Percentiles rank a stretch among this genome's conserved stretches.
These are phyloP conservation scores for Aproaerema taeniolella DNA, from an alignment of 2,888 invertebrate genomes.

Conservation along the genomic window DNA sequence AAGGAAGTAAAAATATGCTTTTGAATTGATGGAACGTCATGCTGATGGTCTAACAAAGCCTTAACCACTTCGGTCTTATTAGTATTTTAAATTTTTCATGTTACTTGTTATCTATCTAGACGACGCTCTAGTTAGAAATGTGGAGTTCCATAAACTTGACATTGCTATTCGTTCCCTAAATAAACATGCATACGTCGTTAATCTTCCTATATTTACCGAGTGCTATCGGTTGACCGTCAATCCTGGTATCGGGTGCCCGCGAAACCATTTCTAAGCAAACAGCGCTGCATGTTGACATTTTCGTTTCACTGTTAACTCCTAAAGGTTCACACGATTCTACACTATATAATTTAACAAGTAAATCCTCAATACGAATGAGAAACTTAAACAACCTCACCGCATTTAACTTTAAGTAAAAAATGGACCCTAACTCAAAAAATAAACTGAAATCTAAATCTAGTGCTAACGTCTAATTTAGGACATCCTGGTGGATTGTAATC, in stretches of 20 bases:
- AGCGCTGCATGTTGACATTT: conserved; percentile 28
- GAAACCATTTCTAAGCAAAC: conserved; percentile 32
- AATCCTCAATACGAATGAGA: conserved; percentile 13
- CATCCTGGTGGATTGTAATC: conserved; percentile 59
- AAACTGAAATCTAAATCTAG: conserved; percentile 24
- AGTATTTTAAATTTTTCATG: too few relatives aligned
- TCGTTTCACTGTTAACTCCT: conserved; percentile 25
- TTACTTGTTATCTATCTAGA: conserved; percentile 4
- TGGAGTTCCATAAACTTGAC: conserved; percentile 21
- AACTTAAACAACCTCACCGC: conserved; percentile 21
- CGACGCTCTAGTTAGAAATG: conserved; percentile 1
- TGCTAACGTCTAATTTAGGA: conserved; percentile 41
- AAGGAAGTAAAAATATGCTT: too few relatives aligned
- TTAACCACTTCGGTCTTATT: too few relatives aligned
- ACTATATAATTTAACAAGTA: conserved; percentile 17
- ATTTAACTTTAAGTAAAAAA: too few relatives aligned
- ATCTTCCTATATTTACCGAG: neutral
- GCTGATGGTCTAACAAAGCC: too few relatives aligned
- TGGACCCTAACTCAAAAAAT: conserved; percentile 22
- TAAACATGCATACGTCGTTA: conserved; percentile 8
- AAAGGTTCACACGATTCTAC: conserved; percentile 29
- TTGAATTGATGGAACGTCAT: too few relatives aligned
- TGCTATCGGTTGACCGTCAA: conserved; percentile 30
- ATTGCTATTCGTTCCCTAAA: conserved; percentile 22
- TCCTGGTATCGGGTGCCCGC: conserved; percentile 30